Evolutionary conservation across 2,888 invertebrate genomes (phyloP), one percentile per base, ranked within the genome.

Genomic region (Netelia virgata): DNA sequence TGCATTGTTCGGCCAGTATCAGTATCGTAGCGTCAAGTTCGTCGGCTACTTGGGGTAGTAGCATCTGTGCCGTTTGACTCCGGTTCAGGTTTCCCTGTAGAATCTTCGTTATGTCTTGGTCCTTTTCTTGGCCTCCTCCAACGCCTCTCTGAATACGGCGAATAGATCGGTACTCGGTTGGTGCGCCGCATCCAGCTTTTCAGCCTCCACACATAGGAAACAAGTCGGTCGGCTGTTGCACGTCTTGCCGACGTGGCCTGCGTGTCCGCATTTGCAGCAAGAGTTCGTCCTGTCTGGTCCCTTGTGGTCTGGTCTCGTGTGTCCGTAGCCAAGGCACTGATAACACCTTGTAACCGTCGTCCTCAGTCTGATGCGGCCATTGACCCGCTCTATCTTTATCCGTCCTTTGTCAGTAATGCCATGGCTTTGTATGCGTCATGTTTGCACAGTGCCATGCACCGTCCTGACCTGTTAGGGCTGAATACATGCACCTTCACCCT

Each of bases 41-140:
- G 14, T 28, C 55, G 11, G 61, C 53, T 23, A 77, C 69, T 43
- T 82, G 82, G 6, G 70, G 64, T n/a, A 77, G 77, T 18, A 82
- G 61, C 41, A 64, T 57, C 59, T 82, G n/a, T n/a, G n/a, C n/a
- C 14, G 59, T 68, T 47, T 69, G 41, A 47, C 76, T 63, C 20
- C 83, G 41, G 70, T 81, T 66, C 73, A 84, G 50, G 53, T 82
- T 82, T 5, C 73, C 73, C 50, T 72, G 78, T 14, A 78, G 14
- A 41, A 83, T 11, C 3, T 66, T 80, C 5, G 18, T 72, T 69
- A 59, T 59, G 61, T 69, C 53, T 66, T 61, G 1, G 80, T 72
- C 72, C 74, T 63, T 18, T 36, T 75, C 72, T 76, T 75, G 59
- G 76, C 47, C 68, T 66, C 55, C 76, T 68, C 72, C 77, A 82